Evolutionary conservation across 2,113 vertebrate species (phyloP).

Genomic region (Baryphthengus martii): DNA sequence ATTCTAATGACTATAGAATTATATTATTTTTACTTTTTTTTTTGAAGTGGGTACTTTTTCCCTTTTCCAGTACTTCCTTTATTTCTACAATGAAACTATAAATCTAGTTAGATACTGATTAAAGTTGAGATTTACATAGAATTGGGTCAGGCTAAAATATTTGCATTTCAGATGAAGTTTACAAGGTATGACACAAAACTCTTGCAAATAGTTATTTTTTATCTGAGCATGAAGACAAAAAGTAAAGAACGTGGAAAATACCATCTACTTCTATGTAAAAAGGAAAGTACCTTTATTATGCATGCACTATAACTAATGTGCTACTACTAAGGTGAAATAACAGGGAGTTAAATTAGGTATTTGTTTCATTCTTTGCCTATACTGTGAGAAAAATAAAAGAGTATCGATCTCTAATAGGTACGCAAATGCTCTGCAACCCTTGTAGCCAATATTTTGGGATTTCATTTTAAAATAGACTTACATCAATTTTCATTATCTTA

Average conservation of each 20-base stretch:
- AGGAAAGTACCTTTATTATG: neutral
- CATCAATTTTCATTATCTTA: neutral
- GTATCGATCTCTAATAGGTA: neutral
- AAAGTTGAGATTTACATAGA: neutral
- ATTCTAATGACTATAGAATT: neutral
- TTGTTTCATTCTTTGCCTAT: neutral
- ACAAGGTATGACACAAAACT: neutral
- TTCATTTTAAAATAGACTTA: neutral
- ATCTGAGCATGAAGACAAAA: neutral
- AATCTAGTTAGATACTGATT: neutral
- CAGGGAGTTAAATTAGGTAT: neutral
- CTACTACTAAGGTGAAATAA: neutral
- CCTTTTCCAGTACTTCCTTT: neutral
- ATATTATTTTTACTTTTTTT: neutral
- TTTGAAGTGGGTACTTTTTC: neutral
- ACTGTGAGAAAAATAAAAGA: neutral
- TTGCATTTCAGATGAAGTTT: neutral
- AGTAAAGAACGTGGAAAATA: neutral
- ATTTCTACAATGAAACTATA: neutral
- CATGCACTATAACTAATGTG: neutral
- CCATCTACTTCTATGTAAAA: neutral
- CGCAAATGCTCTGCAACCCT: neutral
- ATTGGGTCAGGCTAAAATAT: neutral
- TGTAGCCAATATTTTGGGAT: neutral
- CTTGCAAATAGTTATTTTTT: neutral